Evolutionary conservation across 2,888 invertebrate genomes (phyloP), one percentile per base, ranked within the genome.

Genomic region (Cataglyphis cursor): DNA sequence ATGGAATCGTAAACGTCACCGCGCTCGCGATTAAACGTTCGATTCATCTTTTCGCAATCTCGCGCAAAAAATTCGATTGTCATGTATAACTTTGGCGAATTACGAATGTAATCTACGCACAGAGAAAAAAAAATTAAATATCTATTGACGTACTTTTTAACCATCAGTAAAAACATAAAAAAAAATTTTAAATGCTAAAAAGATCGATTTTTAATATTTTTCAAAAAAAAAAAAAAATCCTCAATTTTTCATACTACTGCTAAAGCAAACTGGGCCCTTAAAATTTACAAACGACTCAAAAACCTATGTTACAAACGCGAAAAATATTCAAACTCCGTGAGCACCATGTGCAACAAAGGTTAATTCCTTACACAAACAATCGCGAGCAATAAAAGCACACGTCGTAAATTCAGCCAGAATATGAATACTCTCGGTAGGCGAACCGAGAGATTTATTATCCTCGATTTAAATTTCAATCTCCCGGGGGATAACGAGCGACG

Each of bases 1-100:
- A 80, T 80, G 44, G 35, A 59, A 61, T 70, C 59, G 70, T 80
- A 80, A 70, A 80, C 9, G 59, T 21, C 66, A 6, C 57, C 38
- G 31, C 21, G 21, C 21, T 10, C 2, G 44, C 21, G 44, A 59
- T 80, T 80, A 80, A 80, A 44, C 31, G 12, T 44, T 12, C 31
- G 28, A 31, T 44, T 70, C 57, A 51, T 44, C 18, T 35, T 24
- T 21, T 10, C 64, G 38, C 51, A 64, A 2, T 0, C 28, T 35
- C n/a, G 21, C 21, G 21, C 10, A 4, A 48, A 80, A 61, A 48
- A 76, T 6, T 35, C 21, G 4, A 18, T 15, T 68, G 5, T 59
- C 59, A 35, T 15, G 41, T 31, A 59, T 35, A 59, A 24, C 12
- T 59, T 78, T 48, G 21, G 8, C 41, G 54, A 48, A 3, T 44